phyloP scores from a whole-genome alignment of 2,888 invertebrate genomes.

The Cephalotes varians region DNA sequence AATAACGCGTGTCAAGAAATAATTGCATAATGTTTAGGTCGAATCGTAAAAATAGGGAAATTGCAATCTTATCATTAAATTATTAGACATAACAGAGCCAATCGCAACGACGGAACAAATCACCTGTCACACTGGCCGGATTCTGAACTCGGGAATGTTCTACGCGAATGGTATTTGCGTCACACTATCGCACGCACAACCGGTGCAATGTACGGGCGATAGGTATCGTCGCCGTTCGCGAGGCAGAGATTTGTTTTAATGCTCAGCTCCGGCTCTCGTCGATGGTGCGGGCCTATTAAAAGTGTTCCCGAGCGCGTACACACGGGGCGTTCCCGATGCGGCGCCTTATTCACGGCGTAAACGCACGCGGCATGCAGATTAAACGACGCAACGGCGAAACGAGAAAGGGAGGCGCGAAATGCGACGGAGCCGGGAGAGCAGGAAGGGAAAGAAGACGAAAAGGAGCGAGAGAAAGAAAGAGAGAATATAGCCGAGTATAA shows the following conservation, averaged over 20 bases:
- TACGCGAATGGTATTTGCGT: conserved; percentile 27
- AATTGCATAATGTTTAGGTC: conserved; percentile 27
- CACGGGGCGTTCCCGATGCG: conserved; percentile 55
- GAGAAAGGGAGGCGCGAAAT: conserved; percentile 43
- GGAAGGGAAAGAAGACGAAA: conserved; percentile 7
- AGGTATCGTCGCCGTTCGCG: conserved; percentile 58
- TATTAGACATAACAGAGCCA: conserved; percentile 29
- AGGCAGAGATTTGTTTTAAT: conserved; percentile 69
- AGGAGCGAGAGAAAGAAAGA: conserved; percentile 5
- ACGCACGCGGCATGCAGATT: conserved; percentile 58
- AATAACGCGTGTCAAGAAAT: background rate
- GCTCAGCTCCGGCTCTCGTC: conserved; percentile 53
- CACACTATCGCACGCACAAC: conserved; percentile 28
- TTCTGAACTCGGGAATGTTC: conserved; percentile 29
- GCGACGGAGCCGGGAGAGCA: conserved; percentile 17
- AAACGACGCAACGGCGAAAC: conserved; percentile 51
- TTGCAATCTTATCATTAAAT: conserved; percentile 21
- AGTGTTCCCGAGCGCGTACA: conserved; percentile 38
- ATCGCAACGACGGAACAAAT: conserved; percentile 43
- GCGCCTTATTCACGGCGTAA: conserved; percentile 54
- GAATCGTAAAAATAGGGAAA: background rate
- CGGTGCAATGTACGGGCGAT: conserved; percentile 56
- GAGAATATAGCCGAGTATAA: conserved; percentile 28
- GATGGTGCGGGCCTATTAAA: conserved; percentile 68
- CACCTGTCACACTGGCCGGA: conserved; percentile 40